phyloP scores from a whole-genome alignment of 2,888 invertebrate genomes.

The Ophion costatus region DNA sequence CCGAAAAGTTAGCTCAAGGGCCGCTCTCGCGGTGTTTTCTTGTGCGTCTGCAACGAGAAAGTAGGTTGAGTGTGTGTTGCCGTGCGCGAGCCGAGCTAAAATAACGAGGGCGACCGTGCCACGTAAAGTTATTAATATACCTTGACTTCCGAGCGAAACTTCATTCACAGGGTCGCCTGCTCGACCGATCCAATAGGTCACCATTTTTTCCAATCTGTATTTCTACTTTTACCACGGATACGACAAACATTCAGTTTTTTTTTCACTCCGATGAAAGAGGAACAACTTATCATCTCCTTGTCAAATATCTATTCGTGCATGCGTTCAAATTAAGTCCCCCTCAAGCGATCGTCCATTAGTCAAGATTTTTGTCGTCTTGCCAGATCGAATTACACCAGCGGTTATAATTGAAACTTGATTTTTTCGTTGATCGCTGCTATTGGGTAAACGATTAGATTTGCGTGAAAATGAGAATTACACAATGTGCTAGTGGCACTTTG shows the following conservation, averaged over 20 bases:
- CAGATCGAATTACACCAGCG: too few relatives aligned
- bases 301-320: too few relatives aligned
- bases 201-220: constrained; percentile 10
- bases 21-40: constrained; percentile 31
- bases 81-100: constrained; percentile 70
- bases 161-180: constrained; percentile 78
- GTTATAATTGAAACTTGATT: too few relatives aligned
- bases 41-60: constrained; percentile 60
- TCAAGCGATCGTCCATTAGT: too few relatives aligned
- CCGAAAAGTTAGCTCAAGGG: background rate
- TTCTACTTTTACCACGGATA: background rate
- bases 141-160: constrained; percentile 75
- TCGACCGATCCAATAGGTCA: constrained; percentile 59
- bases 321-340: too few relatives aligned
- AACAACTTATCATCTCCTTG: too few relatives aligned
- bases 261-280: constrained; percentile 12
- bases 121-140: constrained; percentile 82
- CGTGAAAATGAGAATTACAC: too few relatives aligned
- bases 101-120: constrained; percentile 80
- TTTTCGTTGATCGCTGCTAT: too few relatives aligned
- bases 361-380: too few relatives aligned
- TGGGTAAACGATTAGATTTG: too few relatives aligned
- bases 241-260: background rate
- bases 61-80: constrained; percentile 67
- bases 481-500: too few relatives aligned